These are phyloP conservation scores for Gandaritis pyraliata DNA, from an alignment of 2,888 invertebrate genomes.

Conservation along the genomic window DNA sequence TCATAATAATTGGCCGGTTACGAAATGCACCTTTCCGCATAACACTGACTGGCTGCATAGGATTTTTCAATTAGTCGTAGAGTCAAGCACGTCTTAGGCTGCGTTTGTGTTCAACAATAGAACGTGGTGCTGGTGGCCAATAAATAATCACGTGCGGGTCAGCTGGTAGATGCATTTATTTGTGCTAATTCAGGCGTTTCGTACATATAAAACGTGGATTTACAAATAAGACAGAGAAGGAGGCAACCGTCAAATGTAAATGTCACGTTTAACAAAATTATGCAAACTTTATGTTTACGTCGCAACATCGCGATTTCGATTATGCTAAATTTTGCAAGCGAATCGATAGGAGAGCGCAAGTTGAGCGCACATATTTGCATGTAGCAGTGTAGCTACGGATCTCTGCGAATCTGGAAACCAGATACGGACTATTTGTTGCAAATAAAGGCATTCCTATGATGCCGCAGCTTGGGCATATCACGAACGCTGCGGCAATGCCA, in stretches of 20 bases:
- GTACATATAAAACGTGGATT: slow-evolving; percentile 28
- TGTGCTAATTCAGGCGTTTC: slow-evolving; percentile 12
- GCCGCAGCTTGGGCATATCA: slow-evolving; percentile 42
- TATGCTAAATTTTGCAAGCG: slow-evolving; percentile 50
- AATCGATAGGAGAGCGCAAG: slow-evolving; percentile 42
- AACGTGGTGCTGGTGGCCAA: not conserved
- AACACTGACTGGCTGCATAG: slow-evolving; percentile 11
- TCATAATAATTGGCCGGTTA: slow-evolving; percentile 46
- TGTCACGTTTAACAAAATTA: slow-evolving; percentile 52
- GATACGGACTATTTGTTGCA: slow-evolving; percentile 46
- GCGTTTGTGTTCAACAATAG: slow-evolving; percentile 3
- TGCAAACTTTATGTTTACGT: slow-evolving; percentile 51
- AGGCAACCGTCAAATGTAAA: slow-evolving; percentile 41
- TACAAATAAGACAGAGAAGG: slow-evolving; percentile 6
- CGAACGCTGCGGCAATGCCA: slow-evolving; percentile 14
- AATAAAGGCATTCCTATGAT: slow-evolving; percentile 50
- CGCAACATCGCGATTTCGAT: slow-evolving; percentile 44
- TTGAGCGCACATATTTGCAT: slow-evolving; percentile 44
- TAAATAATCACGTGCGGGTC: slow-evolving; percentile 24
- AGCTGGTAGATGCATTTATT: slow-evolving; percentile 6
- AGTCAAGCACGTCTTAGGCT: slow-evolving; percentile 12
- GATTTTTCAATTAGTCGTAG: slow-evolving; percentile 13
- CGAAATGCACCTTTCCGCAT: slow-evolving; percentile 41
- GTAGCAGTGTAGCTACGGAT: slow-evolving; percentile 35
- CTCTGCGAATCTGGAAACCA: slow-evolving; percentile 31